Percentiles rank a stretch among this genome's conserved stretches.
phyloP scores from a whole-genome alignment of 2,888 invertebrate species.

The Ethmia dodecea region DNA sequence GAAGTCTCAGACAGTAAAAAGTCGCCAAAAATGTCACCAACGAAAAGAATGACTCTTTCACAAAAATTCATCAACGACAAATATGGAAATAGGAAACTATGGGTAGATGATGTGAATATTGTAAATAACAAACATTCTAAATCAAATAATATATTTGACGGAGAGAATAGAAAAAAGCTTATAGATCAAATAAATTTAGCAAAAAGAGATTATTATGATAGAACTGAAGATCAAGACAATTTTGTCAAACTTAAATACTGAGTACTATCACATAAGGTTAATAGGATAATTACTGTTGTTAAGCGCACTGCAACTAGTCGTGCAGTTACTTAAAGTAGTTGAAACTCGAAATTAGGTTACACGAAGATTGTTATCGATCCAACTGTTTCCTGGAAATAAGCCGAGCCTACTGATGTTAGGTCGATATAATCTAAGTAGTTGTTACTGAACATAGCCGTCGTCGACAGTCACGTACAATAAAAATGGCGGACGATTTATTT shows the following conservation, averaged over 20 bases:
- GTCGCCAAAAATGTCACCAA: conserved; percentile 53
- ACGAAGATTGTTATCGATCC: conserved; percentile 43
- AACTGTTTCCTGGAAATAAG: conserved; percentile 42
- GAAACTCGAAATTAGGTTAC: conserved; percentile 55
- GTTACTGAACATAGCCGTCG: conserved; percentile 6
- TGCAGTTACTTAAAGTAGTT: conserved; percentile 40
- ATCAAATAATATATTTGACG: conserved; percentile 43
- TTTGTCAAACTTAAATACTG: conserved; percentile 39
- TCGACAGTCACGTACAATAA: conserved; percentile 1
- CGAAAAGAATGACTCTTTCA: conserved; percentile 61
- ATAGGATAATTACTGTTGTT: too few relatives aligned
- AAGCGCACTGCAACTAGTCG: conserved; percentile 32
- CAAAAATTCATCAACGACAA: conserved; percentile 76
- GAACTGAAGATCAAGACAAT: conserved; percentile 46
- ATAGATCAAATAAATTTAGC: conserved; percentile 54
- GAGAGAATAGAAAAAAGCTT: conserved; percentile 57
- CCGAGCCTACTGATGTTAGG: conserved; percentile 36
- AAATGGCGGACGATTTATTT: conserved; percentile 86
- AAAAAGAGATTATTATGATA: conserved; percentile 49
- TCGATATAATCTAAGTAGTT: conserved; percentile 37
- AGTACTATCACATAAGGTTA: too few relatives aligned
- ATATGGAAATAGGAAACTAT: conserved; percentile 69
- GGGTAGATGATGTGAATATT: conserved; percentile 59
- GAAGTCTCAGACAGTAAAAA: conserved; percentile 49
- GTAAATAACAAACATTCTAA: conserved; percentile 47